These are phyloP conservation scores for Leuciscus waleckii DNA, from an alignment of 2,797 vertebrate species.

Conservation along the genomic window DNA sequence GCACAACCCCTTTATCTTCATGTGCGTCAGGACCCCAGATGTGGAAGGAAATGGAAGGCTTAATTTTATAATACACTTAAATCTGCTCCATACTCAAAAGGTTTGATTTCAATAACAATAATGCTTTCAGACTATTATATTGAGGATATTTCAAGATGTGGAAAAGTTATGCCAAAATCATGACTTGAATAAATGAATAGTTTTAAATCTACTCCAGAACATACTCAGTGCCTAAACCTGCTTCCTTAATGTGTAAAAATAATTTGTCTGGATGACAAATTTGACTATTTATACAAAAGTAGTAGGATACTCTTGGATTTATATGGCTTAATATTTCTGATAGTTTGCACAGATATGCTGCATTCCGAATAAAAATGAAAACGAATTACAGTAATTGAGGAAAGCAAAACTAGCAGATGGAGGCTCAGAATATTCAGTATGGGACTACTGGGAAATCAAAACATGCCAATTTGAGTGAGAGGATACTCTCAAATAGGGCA, in stretches of 20 bases:
- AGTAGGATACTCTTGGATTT: conserved; percentile 23
- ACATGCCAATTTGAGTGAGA: conserved; percentile 67
- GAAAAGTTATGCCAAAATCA: conserved; percentile 8
- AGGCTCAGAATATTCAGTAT: conserved; percentile 55
- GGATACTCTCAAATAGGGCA: conserved; percentile 65
- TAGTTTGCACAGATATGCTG: conserved; percentile 39
- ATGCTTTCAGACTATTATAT: conserved; percentile 64
- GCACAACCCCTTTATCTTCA: conserved; percentile 76
- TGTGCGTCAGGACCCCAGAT: conserved; percentile 67
- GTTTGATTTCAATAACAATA: conserved; percentile 72
- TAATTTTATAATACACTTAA: conserved; percentile 70
- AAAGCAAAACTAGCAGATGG: conserved; percentile 57
- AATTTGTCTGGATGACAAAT: conserved; percentile 28
- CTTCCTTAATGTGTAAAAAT: conserved; percentile 12
- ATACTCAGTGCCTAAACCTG: conserved; percentile 13
- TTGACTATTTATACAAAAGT: conserved; percentile 29
- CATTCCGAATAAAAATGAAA: conserved; percentile 55
- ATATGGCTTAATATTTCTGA: conserved; percentile 30
- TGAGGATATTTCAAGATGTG: conserved; percentile 39
- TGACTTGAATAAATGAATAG: conserved; percentile 40
- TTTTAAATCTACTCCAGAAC: conserved; percentile 27
- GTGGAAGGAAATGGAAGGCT: conserved; percentile 71
- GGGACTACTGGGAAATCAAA: conserved; percentile 64
- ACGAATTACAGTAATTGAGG: conserved; percentile 61
- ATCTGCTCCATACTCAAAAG: conserved; percentile 65